Evolutionary conservation across 2,888 invertebrate species (phyloP).

Genomic region (Slavum lentiscoides): DNA sequence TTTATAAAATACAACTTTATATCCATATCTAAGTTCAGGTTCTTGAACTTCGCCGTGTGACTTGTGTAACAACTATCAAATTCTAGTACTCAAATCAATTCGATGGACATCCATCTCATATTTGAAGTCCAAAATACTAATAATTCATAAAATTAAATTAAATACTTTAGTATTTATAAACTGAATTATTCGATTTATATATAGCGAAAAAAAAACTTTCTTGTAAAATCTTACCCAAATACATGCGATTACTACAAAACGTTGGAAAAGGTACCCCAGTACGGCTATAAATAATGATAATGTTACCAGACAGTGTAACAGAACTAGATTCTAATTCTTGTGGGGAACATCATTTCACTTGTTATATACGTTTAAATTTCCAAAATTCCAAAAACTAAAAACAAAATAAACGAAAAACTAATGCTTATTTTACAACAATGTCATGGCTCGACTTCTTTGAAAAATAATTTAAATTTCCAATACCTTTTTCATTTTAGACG

Average conservation of each 20-base stretch:
- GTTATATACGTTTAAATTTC: too few relatives aligned
- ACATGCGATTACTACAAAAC: conserved; percentile 78
- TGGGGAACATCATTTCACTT: too few relatives aligned
- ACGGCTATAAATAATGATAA: conserved; percentile 84
- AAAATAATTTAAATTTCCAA: too few relatives aligned
- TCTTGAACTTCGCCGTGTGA: conserved; percentile 70
- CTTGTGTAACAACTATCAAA: conserved; percentile 79
- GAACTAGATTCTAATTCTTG: conserved; percentile 87
- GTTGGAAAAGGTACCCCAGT: conserved; percentile 89
- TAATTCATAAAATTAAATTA: too few relatives aligned
- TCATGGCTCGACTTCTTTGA: too few relatives aligned
- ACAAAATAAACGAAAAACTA: too few relatives aligned
- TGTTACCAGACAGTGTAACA: conserved; percentile 72
- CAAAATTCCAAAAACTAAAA: too few relatives aligned
- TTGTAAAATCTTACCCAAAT: conserved; percentile 66
- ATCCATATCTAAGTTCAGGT: conserved; percentile 82
- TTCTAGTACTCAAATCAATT: conserved; percentile 71
- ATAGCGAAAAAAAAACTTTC: too few relatives aligned
- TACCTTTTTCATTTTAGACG: too few relatives aligned
- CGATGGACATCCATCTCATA: conserved; percentile 90
- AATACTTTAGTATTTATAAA: neutral
- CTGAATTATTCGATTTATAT: too few relatives aligned
- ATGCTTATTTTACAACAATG: too few relatives aligned
- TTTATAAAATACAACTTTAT: conserved; percentile 81
- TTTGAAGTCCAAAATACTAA: conserved; percentile 80